Conservation (phyloP, 2,113 vertebrate species). For the Pogonocichla stellata region DNA sequence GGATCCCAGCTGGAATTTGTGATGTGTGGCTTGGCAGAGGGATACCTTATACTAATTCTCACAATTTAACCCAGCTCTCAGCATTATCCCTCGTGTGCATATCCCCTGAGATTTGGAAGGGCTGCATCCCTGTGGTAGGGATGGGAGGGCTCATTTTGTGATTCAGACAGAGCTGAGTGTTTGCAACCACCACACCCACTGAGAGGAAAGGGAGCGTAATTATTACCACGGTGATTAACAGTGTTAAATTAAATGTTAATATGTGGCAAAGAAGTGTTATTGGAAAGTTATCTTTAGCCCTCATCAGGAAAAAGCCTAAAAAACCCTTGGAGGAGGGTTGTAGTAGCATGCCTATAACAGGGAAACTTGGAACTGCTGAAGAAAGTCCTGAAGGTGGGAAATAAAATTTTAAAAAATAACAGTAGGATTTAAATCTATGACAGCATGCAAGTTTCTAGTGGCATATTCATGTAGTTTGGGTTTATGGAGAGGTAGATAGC, state of each 20-base stretch:
- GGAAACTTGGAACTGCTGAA: not conserved
- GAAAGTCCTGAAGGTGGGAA: not conserved
- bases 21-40: fast-evolving
- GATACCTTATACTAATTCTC: not conserved
- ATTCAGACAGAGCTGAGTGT: not conserved
- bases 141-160: fast-evolving
- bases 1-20: fast-evolving
- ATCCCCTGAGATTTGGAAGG: not conserved
- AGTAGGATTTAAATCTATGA: not conserved
- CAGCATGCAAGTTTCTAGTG: not conserved
- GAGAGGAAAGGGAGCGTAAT: not conserved
- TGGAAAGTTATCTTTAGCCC: not conserved
- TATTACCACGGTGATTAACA: not conserved
- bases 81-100: not conserved
- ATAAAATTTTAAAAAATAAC: no score
- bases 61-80: not conserved
- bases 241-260: not conserved
- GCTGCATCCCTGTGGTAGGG: fast-evolving
- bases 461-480: not conserved
- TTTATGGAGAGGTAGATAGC: fast-evolving
- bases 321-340: not conserved
- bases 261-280: not conserved
- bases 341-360: not conserved
- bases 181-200: not conserved
- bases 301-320: not conserved